These are phyloP conservation scores for Euspilapteryx auroguttella DNA, from an alignment of 2,888 invertebrate genomes.

Conservation along the genomic window DNA sequence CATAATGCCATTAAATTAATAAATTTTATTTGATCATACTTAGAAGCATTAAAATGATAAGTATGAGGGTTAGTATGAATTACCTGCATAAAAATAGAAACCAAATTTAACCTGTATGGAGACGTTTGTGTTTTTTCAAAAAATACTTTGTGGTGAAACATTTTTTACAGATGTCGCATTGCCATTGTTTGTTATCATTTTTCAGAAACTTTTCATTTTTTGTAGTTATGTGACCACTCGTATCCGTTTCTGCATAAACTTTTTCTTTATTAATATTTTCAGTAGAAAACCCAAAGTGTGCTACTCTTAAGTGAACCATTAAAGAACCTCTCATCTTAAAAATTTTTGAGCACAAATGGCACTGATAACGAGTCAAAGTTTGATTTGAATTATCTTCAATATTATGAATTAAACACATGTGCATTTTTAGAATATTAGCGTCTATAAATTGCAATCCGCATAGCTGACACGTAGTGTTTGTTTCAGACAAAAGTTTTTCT, in stretches of 20 bases:
- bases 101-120: conserved; percentile 85
- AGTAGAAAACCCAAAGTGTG: conserved; percentile 66
- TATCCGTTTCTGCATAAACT: conserved; percentile 13
- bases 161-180: conserved; percentile 82
- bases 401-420: conserved; percentile 71
- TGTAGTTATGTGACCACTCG: not conserved
- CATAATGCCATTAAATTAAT: no score
- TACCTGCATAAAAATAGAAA: no score
- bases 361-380: conserved; percentile 59
- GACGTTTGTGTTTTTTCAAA: conserved; percentile 82
- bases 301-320: conserved; percentile 79
- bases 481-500: conserved; percentile 19
- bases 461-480: conserved; percentile 60
- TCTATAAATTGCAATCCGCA: conserved; percentile 75
- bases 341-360: conserved; percentile 76
- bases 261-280: conserved; percentile 14
- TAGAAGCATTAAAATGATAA: no score
- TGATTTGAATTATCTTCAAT: conserved; percentile 31
- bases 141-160: conserved; percentile 89
- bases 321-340: conserved; percentile 83
- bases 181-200: conserved; percentile 78
- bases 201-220: conserved; percentile 13
- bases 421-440: conserved; percentile 70
- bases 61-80: conserved; percentile 48
- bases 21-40: no score